Evolutionary conservation across 2,797 vertebrate genomes (phyloP), one percentile per base, ranked within the genome.

Genomic region (Staurois parvus): DNA sequence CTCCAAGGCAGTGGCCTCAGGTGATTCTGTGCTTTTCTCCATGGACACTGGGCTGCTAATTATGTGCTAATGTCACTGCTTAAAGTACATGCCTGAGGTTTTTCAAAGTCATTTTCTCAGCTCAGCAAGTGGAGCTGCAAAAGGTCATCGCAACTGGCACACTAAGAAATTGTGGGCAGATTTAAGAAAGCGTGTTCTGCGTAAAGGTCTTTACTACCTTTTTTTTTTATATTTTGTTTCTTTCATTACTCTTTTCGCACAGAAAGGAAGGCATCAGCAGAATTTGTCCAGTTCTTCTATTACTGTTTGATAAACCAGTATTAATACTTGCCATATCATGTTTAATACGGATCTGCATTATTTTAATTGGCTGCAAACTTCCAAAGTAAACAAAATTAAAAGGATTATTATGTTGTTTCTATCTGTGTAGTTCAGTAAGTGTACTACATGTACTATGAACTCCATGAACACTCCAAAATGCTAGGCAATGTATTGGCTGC

Each of bases 81-180:
- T 70, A 78, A 83, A 78, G 67, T 83, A 82, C 75, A 86, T 73
- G 85, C 79, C 85, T 83, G 56, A 86, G 80, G 79, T 83, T 72
- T 78, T 76, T 42, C 74, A 83, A 79, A 75, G 68, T 78, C 68
- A 86, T 83, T 86, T 86, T 70, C 42, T 52, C 67, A 42, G 75
- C 67, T 86, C 85, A 83, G 79, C 68, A 82, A 82, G 85, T 82
- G 69, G 67, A 85, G 69, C 84, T 77, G 79, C 29, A 86, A 86
- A 86, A 86, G 85, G 85, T 86, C 80, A 83, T 21, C 19, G 30
- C 48, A 45, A 30, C 80, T 74, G 74, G 68, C 37, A 64, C 70
- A 68, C 42, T 66, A 48, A 78, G 80, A 45, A 70, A 78, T 62
- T 62, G 73, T 85, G 78, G 64, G 32, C 52, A 72, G 34, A 77